Evolutionary conservation across 2,113 vertebrate genomes (phyloP), one percentile per base, ranked within the genome.

Genomic region (Mesoclemmys tuberculata): DNA sequence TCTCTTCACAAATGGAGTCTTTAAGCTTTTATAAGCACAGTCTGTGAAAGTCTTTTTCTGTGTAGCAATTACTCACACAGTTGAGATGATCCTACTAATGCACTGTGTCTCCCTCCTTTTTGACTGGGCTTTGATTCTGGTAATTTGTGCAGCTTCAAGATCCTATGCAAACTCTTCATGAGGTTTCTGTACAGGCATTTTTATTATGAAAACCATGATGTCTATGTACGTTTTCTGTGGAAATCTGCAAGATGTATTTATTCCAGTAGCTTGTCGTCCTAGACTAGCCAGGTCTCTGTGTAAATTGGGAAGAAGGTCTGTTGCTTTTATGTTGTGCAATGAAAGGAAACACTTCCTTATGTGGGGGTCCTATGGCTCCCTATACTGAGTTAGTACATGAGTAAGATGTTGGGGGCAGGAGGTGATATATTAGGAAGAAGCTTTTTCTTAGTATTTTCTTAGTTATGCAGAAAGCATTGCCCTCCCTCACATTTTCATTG

Each of bases 331-430:
- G 10, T 49, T 18, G 8, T 51, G 88, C 52, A 89, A 84, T 19
- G 3, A 90, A 82, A 61, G 55, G 4, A 41, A 38, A 11, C 0
- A 0, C 75, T 89, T 92, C 68, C 51, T 80, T 64, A 46, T 61
- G 29, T 46, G 1, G 51, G 46, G 56, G n/a, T 85, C 94, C 71
- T 1, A 87, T 68, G 44, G 51, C 38, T 52, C 79, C 90, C 61
- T 84, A 85, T 46, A 88, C 21, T 31, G 88, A 58, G 55, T 38
- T 52, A n/a, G 51, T 75, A 87, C 27, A 51, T 89, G 41, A 55
- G 38, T 51, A 38, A 44, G 93, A 92, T 89, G 29, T 87, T 75
- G 64, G 74, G 27, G 21, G 44, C 87, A 94, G 85, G 84, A 90
- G 91, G 51, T 6, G 31, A 21, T 44, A 8, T 84, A 56, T 68